phyloP scores from a whole-genome alignment of 2,888 invertebrate species.

The Lobophora halterata region DNA sequence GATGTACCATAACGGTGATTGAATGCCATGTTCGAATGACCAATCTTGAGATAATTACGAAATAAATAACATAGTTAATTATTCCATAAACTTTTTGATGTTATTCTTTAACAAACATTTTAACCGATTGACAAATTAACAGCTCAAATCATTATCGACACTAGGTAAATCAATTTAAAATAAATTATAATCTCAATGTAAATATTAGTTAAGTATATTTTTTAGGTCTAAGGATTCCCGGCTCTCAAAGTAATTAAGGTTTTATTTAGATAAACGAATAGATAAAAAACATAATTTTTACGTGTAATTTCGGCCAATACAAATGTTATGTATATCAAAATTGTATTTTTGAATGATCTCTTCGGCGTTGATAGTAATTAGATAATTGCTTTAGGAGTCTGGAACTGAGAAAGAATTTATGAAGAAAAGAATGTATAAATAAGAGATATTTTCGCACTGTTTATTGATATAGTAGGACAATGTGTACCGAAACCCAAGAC shows the following conservation, averaged over 20 bases:
- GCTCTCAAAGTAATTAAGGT: slow-evolving; percentile 79
- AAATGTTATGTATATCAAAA: slow-evolving; percentile 76
- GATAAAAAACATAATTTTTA: slow-evolving; percentile 64
- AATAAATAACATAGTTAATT: slow-evolving; percentile 31
- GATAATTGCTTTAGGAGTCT: slow-evolving; percentile 79
- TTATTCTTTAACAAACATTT: slow-evolving; percentile 39
- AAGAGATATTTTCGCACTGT: slow-evolving; percentile 80
- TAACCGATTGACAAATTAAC: slow-evolving; percentile 50
- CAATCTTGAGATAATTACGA: slow-evolving; percentile 36
- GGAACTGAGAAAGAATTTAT: slow-evolving; percentile 77
- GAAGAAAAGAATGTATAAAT: slow-evolving; percentile 59
- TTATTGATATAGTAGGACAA: slow-evolving; percentile 52
- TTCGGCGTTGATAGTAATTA: slow-evolving; percentile 70
- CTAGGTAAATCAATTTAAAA: slow-evolving; percentile 71
- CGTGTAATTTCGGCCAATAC: slow-evolving; percentile 74
- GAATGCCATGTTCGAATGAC: slow-evolving; percentile 52
- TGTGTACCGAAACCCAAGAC: slow-evolving; percentile 24
- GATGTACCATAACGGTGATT: slow-evolving; percentile 49
- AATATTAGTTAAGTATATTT: slow-evolving; percentile 69
- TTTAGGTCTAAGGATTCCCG: slow-evolving; percentile 73
- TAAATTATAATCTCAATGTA: slow-evolving; percentile 75
- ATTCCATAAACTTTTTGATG: slow-evolving; percentile 15
- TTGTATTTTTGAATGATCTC: slow-evolving; percentile 80
- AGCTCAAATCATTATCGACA: slow-evolving; percentile 77
- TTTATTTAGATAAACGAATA: slow-evolving; percentile 63